These are phyloP conservation scores for Phalanger gymnotis DNA, from an alignment of 2,797 vertebrate species.

Conservation along the genomic window DNA sequence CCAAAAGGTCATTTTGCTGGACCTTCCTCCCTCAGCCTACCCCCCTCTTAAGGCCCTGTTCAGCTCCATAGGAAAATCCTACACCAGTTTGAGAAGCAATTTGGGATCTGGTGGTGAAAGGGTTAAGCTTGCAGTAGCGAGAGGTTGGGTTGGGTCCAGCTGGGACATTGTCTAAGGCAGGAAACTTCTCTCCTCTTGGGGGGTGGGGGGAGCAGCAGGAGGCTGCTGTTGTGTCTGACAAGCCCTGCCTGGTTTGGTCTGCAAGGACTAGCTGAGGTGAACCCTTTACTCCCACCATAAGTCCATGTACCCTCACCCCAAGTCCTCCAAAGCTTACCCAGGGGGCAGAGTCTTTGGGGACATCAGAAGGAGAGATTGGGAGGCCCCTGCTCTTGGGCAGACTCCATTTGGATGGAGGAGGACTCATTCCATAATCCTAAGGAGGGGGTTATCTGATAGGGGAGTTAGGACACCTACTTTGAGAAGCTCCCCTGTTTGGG, in stretches of 20 bases:
- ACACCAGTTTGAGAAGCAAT: background rate
- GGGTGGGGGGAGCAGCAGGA: slow-evolving; percentile 64
- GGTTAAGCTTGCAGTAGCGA: slow-evolving; percentile 63
- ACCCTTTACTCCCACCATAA: background rate
- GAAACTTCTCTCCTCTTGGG: slow-evolving; percentile 64
- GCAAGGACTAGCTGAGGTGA: slow-evolving; percentile 47
- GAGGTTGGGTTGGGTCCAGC: slow-evolving; percentile 62
- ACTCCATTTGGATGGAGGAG: background rate
- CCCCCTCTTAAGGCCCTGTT: background rate
- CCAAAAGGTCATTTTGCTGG: background rate
- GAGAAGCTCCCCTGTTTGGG: background rate
- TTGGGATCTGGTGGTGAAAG: slow-evolving; percentile 41
- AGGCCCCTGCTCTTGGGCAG: background rate
- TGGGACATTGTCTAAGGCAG: slow-evolving; percentile 76
- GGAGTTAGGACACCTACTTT: background rate
- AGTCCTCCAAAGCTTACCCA: background rate
- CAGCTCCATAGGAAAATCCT: background rate
- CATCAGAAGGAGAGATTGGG: background rate
- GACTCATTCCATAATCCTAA: background rate
- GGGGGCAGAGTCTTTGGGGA: background rate
- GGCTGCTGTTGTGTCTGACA: slow-evolving; percentile 67
- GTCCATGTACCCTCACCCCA: background rate
- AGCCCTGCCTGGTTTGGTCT: slow-evolving; percentile 71
- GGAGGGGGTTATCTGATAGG: background rate
- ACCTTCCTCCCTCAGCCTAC: background rate